These are phyloP conservation scores for Cephus runcator DNA, from an alignment of 2,888 invertebrate species.

Conservation along the genomic window DNA sequence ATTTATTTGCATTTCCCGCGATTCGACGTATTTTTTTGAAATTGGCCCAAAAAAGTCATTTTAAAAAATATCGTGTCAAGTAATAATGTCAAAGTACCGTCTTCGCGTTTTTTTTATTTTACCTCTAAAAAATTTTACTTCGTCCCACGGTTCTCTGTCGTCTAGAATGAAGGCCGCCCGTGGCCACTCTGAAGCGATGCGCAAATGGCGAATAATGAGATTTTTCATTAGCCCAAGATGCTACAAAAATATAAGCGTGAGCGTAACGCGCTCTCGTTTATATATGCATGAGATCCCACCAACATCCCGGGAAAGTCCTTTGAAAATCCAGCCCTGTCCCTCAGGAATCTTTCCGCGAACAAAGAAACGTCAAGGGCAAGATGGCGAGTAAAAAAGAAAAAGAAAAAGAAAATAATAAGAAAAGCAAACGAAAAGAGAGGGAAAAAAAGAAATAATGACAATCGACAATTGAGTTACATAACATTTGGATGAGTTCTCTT, in stretches of 20 bases:
- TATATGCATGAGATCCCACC: background rate
- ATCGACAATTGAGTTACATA: background rate
- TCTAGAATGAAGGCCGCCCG: background rate
- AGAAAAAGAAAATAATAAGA: background rate
- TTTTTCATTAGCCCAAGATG: background rate
- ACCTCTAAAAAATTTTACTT: background rate
- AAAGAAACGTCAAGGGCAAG: background rate
- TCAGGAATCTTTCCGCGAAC: background rate
- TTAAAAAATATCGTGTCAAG: too few relatives aligned
- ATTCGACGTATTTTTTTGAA: background rate
- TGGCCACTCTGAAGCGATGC: background rate
- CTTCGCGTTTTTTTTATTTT: too few relatives aligned
- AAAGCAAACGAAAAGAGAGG: background rate
- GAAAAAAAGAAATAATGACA: background rate
- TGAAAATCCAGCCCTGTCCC: background rate
- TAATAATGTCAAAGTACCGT: too few relatives aligned
- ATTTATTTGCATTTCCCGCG: too few relatives aligned
- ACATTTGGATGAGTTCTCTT: background rate
- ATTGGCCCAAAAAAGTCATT: too few relatives aligned
- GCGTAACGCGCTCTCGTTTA: background rate
- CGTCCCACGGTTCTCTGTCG: background rate
- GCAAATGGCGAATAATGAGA: background rate
- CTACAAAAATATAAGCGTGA: background rate
- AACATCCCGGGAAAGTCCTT: background rate
- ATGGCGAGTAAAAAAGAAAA: too few relatives aligned